Base-by-base conservation (phyloP, 2,113 vertebrate species). In the Ascaphus truei region DNA sequence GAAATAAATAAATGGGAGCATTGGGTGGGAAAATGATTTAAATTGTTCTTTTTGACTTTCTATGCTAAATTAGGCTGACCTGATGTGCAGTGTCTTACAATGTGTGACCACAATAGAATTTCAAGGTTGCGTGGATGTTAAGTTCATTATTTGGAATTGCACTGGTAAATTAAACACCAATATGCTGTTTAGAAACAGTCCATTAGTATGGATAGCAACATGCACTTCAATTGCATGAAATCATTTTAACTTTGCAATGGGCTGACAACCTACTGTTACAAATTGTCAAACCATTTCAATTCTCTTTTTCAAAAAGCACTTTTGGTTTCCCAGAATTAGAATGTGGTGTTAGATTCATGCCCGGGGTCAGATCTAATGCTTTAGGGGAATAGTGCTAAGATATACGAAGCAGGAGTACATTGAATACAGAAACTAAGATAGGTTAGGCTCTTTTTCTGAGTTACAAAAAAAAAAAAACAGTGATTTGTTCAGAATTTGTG, bases 121-220 rank as follows among this genome's bases (percentile, higher is more conserved):
- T 69, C 67, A 69, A 52, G 67, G 67, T 52, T 69, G 57, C 34
- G 5, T 20, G 33, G 45, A 61, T 41, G 45, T 51, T 31, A 50
- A 41, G 33, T 68, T 60, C 56, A 52, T 69, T 30, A 69, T 52
- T 39, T 39, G 45, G 43, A 56, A 29, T 39, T 7, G 10, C 33
- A 7, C 5, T 53, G 16, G 22, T 41, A 77, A 59, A 63, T 60
- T 72, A 56, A 59, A 31, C 39, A 61, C 12, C 12, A 37, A 61
- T 20, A 2, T 34, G 20, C 64, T 62, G 37, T 5, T 16, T 58
- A 31, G 63, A 48, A 41, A 58, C 22, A 51, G 2, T 33, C 47
- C 13, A 73, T 79, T 72, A 74, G 27, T 59, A 65, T 72, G 72
- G 66, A 62, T 64, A 55, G 20, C 61, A 61, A 68, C 50, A 58